Percentiles rank a stretch among this genome's conserved stretches.
These are phyloP conservation scores for Oncorhynchus keta DNA, from an alignment of 2,113 vertebrate genomes.

Conservation along the genomic window DNA sequence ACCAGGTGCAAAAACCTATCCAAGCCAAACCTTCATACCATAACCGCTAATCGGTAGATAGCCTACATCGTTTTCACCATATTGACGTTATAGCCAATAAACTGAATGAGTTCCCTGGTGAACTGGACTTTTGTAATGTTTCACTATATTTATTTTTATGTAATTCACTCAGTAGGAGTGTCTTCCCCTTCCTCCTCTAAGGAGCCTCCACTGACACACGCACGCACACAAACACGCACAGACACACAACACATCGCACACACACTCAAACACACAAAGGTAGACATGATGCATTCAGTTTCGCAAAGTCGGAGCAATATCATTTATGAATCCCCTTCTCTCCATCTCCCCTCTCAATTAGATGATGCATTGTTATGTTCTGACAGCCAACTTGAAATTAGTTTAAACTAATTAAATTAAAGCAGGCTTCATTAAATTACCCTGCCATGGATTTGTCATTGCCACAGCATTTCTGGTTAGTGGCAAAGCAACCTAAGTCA, in stretches of 20 bases:
- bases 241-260: neutral
- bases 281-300: neutral
- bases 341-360: slow-evolving; percentile 25
- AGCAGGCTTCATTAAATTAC: slow-evolving; percentile 46
- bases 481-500: neutral
- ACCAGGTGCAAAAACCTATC: too few species aligned
- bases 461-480: slow-evolving; percentile 8
- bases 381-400: slow-evolving; percentile 55
- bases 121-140: too few species aligned
- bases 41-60: too few species aligned
- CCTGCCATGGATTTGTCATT: slow-evolving; percentile 47
- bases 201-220: too few species aligned
- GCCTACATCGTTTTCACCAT: too few species aligned
- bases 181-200: too few species aligned
- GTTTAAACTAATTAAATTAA: slow-evolving; percentile 57
- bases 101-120: too few species aligned
- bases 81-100: too few species aligned
- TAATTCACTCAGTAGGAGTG: too few species aligned
- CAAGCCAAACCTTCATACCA: too few species aligned
- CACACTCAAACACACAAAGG: neutral
- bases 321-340: slow-evolving; percentile 10
- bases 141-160: too few species aligned
- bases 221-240: too few species aligned
- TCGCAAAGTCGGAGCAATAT: slow-evolving; percentile 14
- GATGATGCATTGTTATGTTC: slow-evolving; percentile 44